A percentile compares a stretch with the other conserved stretches of the same genome.
These are phyloP conservation scores for Athalia circularis DNA, from an alignment of 2,888 invertebrate species.

Conservation along the genomic window DNA sequence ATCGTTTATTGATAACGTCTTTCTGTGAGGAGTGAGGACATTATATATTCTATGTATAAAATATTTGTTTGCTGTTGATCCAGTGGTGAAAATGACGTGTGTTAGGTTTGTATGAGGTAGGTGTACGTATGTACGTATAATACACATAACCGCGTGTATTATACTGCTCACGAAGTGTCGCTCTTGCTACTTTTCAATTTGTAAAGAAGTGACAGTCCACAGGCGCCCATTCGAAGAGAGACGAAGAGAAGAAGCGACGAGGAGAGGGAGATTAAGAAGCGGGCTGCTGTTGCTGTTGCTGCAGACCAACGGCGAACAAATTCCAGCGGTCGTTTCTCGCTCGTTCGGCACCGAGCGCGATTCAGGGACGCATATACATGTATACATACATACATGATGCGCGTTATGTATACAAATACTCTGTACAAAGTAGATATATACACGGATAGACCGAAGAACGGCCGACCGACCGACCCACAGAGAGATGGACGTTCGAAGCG, in stretches of 20 bases:
- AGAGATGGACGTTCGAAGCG: slow-evolving; percentile 53
- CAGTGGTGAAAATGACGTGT: slow-evolving; percentile 24
- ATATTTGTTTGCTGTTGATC: slow-evolving; percentile 25
- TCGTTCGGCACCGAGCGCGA: slow-evolving; percentile 40
- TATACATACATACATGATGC: not conserved
- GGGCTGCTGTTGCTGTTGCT: not conserved
- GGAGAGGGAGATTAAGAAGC: slow-evolving; percentile 31
- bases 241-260: not conserved
- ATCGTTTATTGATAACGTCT: not conserved
- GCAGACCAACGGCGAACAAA: slow-evolving; percentile 41
- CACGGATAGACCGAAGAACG: slow-evolving; percentile 14
- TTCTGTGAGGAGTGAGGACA: not conserved
- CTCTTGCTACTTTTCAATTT: slow-evolving; percentile 42
- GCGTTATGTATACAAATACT: not conserved
- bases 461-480: slow-evolving; percentile 49
- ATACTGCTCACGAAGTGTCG: slow-evolving; percentile 32
- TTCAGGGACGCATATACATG: slow-evolving; percentile 40
- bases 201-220: slow-evolving; percentile 41
- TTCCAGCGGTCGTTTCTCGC: slow-evolving; percentile 40
- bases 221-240: slow-evolving; percentile 32
- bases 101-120: not conserved
- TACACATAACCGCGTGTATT: not conserved
- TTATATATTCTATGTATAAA: not conserved
- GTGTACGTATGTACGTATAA: not conserved
- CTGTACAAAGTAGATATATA: not conserved